Base-by-base conservation (phyloP, 2,888 invertebrate species). In the Drosophila picticornis region DNA sequence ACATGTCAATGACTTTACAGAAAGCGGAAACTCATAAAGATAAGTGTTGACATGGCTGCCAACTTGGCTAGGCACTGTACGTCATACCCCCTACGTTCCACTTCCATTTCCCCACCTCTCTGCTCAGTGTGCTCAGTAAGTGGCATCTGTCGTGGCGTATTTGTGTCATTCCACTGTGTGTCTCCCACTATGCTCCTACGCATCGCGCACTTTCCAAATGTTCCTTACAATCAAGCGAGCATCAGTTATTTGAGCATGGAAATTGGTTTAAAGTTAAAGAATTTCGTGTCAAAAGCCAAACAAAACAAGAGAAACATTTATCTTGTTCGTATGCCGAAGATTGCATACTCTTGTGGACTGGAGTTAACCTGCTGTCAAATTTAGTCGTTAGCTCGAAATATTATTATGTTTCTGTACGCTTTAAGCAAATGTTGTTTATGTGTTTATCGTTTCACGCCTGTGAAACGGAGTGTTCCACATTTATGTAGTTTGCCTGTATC, bases 21-120 rank as follows among this genome's bases (percentile, higher is more conserved):
- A 91, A 91, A 91, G 91, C 91, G 91, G 91, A 91, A 91, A 91
- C 91, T 89, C 91, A 91, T 91, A 91, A 91, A 91, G 89, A 91
- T 91, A 91, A 91, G 91, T 90, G 91, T 91, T 91, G 91, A 90
- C 91, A 90, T 90, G 90, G 84, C 82, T 85, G 80, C 77, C 77
- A 87, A 81, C 82, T 82, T 84, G 76, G 58, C 60, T 69, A 73
- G 78, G 80, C 68, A 64, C 53, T 66, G 56, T 59, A 57, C 67
- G 40, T 6, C 57, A 22, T 48, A 32, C 43, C n/a, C 40, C 40
- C 31, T 13, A 19, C 31, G 7, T 29, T 11, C 43, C 34, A 11
- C 29, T 4, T 2, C 3, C 11, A 27, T 50, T 50, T 46, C 36
- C 22, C 36, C 11, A 36, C 13, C 32, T 50, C 63, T 46, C 43